phyloP scores from a whole-genome alignment of 2,797 vertebrate genomes.

The Sebastes kiyomatsui region DNA sequence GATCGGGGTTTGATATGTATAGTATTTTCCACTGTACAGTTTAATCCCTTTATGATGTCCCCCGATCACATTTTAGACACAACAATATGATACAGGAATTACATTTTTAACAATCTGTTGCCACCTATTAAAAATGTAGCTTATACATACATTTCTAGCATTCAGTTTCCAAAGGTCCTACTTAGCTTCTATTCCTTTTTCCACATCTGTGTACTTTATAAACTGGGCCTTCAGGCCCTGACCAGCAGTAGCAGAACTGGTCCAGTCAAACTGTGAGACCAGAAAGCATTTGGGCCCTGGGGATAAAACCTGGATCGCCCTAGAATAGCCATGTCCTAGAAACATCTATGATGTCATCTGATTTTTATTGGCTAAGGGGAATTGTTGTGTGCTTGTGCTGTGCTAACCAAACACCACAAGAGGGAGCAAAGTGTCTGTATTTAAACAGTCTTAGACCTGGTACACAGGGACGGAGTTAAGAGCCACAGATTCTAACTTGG shows the following conservation, averaged over 20 bases:
- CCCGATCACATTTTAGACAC: not conserved
- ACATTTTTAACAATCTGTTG: not conserved
- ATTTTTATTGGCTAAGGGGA: conserved; percentile 29
- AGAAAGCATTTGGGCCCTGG: conserved; percentile 39
- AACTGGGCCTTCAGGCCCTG: conserved; percentile 25
- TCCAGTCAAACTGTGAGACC: conserved; percentile 55
- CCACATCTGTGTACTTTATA: conserved; percentile 3
- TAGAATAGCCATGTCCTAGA: conserved; percentile 67
- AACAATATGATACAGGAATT: not conserved
- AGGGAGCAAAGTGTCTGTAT: conserved; percentile 43
- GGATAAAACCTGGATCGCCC: conserved; percentile 64
- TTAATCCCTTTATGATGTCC: not conserved
- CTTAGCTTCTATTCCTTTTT: not conserved
- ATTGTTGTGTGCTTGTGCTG: not conserved
- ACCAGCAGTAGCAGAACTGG: conserved; percentile 45
- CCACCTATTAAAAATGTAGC: no score
- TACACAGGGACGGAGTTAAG: not conserved
- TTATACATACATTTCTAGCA: not conserved
- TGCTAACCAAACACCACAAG: conserved; percentile 58
- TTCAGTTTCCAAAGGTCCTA: not conserved
- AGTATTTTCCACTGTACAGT: not conserved
- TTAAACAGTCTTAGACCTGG: not conserved
- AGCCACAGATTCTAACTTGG: not conserved
- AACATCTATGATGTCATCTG: conserved; percentile 63
- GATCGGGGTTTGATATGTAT: not conserved